Conservation (phyloP, 1,140 invertebrate genomes). For the Drosophila bipectinata region DNA sequence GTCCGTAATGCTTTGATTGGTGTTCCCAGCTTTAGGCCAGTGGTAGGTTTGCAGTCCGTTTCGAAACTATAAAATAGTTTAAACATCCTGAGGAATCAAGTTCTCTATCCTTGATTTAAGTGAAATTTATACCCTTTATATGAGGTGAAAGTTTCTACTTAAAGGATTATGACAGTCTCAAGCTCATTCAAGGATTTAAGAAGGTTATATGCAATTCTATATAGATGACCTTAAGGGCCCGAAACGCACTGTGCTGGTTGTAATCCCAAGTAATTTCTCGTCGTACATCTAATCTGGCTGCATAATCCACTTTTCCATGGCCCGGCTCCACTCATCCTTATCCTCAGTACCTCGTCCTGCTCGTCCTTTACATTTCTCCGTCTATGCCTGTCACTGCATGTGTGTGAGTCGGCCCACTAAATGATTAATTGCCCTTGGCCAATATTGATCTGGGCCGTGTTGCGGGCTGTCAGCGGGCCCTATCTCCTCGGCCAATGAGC, state of each 20-base stretch:
- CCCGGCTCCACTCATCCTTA: not conserved
- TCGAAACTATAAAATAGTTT: constrained; percentile 23
- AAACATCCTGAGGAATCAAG: not conserved
- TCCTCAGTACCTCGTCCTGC: not conserved
- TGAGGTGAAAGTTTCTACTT: too few species aligned
- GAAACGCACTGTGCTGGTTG: constrained; percentile 16
- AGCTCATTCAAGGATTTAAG: too few species aligned
- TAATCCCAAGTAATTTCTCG: constrained; percentile 45
- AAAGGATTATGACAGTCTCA: too few species aligned
- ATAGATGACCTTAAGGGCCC: not conserved
- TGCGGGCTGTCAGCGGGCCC: constrained; percentile 39
- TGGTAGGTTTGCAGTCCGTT: constrained; percentile 21
- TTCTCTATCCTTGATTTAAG: not conserved
- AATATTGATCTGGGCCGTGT: constrained; percentile 49
- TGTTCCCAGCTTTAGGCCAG: constrained; percentile 5
- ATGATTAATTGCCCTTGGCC: constrained; percentile 52
- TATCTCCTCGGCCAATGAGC: constrained; percentile 13
- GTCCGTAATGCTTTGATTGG: constrained; percentile 43
- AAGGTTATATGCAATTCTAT: not conserved
- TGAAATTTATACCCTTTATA: too few species aligned
- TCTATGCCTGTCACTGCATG: constrained; percentile 8
- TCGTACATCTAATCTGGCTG: constrained; percentile 54
- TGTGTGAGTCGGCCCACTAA: constrained; percentile 34
- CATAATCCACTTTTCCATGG: constrained; percentile 50
- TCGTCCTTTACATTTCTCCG: not conserved